Percentiles rank a stretch among this genome's conserved stretches.
Evolutionary conservation across 2,113 vertebrate species (phyloP).

Genomic region (Upupa epops): DNA sequence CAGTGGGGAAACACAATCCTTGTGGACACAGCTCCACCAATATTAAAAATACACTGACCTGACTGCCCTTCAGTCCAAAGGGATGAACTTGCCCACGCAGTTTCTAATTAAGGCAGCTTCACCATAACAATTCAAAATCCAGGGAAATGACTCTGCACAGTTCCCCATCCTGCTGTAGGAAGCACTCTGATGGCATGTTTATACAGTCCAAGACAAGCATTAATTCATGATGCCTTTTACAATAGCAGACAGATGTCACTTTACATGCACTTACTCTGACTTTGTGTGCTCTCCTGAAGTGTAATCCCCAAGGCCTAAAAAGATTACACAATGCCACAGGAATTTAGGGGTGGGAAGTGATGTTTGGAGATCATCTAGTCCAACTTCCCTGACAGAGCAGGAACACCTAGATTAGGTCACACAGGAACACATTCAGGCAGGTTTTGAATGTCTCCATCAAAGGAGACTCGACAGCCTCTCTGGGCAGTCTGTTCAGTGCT

Average conservation of each 20-base stretch:
- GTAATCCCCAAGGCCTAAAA: not conserved
- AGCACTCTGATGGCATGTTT: not conserved
- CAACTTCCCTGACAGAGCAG: too few relatives aligned
- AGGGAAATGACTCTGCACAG: slow-evolving; percentile 46
- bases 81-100: not conserved
- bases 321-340: not conserved
- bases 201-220: not conserved
- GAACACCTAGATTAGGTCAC: too few relatives aligned
- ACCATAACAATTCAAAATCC: not conserved
- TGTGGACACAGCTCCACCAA: not conserved
- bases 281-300: not conserved
- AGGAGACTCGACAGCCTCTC: too few relatives aligned
- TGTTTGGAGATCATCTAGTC: too few relatives aligned
- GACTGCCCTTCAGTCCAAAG: not conserved
- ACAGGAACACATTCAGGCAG: too few relatives aligned
- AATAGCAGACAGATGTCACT: not conserved
- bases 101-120: slow-evolving; percentile 15
- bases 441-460: too few relatives aligned
- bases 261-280: not conserved
- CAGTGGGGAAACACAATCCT: not conserved
- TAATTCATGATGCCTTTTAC: slow-evolving; percentile 12
- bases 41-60: not conserved
- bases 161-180: slow-evolving; percentile 10
- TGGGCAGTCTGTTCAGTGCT: too few relatives aligned
- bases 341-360: too few relatives aligned